These are phyloP conservation scores for Callorhinus ursinus DNA, from an alignment of 2,113 vertebrate genomes.

Conservation along the genomic window DNA sequence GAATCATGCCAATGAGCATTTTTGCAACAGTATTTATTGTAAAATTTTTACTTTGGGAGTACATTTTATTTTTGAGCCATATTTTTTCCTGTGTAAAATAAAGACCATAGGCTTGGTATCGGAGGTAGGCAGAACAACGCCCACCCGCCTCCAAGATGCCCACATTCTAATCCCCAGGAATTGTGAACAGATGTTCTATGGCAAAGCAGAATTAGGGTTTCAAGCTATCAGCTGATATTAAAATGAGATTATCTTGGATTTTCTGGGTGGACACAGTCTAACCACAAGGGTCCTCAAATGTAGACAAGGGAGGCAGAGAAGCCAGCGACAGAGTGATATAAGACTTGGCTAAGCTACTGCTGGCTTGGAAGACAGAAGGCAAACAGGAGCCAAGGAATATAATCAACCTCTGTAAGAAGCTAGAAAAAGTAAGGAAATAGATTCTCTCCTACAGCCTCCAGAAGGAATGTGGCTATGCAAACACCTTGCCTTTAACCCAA, in stretches of 20 bases:
- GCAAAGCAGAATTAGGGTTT: not conserved
- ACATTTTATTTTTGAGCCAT: not conserved
- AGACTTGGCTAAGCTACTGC: not conserved
- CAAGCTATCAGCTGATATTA: not conserved
- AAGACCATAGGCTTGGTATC: not conserved
- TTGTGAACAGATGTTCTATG: not conserved
- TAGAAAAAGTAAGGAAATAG: not conserved
- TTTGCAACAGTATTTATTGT: not conserved
- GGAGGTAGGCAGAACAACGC: not conserved
- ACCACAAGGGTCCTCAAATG: not conserved
- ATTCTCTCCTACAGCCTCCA: not conserved
- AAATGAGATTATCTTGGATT: not conserved
- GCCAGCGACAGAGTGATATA: fast-evolving
- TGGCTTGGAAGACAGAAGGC: not conserved
- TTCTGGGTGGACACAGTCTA: not conserved
- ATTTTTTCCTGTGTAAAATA: not conserved
- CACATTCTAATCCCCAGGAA: not conserved
- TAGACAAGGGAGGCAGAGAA: not conserved
- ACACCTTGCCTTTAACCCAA: not conserved
- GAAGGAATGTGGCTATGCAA: not conserved
- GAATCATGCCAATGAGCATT: not conserved
- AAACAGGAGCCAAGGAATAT: fast-evolving
- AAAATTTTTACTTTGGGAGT: not conserved
- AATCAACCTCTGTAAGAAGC: not conserved
- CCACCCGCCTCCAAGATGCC: not conserved